Evolutionary conservation across 2,113 vertebrate genomes (phyloP).

Genomic region (Epinephelus fuscoguttatus): DNA sequence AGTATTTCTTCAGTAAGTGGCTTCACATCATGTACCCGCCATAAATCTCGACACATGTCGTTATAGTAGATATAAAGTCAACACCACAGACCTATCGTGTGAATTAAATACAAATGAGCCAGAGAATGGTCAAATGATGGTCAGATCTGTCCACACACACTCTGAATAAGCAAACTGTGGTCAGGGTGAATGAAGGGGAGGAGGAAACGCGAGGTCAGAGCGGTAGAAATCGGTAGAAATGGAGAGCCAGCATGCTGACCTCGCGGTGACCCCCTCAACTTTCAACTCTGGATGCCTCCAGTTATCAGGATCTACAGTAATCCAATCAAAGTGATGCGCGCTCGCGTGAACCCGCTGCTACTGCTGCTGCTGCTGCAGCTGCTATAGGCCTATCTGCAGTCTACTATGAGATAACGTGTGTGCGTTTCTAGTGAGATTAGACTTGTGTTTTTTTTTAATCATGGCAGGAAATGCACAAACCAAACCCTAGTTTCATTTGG

Average conservation of each 20-base stretch:
- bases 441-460: not conserved
- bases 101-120: constrained; percentile 17
- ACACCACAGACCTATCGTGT: not conserved
- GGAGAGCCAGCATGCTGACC: constrained; percentile 53
- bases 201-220: not conserved
- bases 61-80: not conserved
- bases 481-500: constrained; percentile 2
- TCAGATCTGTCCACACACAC: constrained; percentile 11
- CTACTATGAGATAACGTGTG: constrained; percentile 5
- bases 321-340: constrained; percentile 68
- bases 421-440: constrained; percentile 28
- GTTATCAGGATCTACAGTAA: constrained; percentile 67
- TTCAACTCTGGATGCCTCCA: constrained; percentile 70
- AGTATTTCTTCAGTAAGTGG: not conserved
- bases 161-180: not conserved
- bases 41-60: not conserved
- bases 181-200: not conserved
- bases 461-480: constrained; percentile 1
- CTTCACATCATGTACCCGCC: not conserved
- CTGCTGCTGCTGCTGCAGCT: constrained; percentile 1
- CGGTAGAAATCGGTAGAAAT: not conserved
- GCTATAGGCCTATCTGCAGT: not conserved
- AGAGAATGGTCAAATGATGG: not conserved
- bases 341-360: constrained; percentile 18
- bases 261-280: constrained; percentile 72